Base-by-base conservation (phyloP, 2,113 vertebrate genomes). In the Tachysurus fulvidraco region DNA sequence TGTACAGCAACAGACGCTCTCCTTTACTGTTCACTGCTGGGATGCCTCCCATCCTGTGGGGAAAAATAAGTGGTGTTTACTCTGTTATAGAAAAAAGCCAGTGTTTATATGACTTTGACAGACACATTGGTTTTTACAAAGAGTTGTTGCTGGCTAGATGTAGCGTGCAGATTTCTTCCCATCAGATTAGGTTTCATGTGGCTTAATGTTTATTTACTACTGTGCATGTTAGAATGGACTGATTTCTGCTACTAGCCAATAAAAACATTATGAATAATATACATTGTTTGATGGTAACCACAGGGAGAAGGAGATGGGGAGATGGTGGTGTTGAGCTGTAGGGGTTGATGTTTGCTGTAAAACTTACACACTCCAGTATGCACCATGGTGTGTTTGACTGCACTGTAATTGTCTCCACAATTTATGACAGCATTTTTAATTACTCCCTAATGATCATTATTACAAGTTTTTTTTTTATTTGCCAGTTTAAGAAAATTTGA, bases 1-100 rank as follows among this genome's bases (percentile, higher is more conserved):
- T 95, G 2, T 98, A 99, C 4, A 99, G 95, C 54, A 99, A 94
- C 30, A 99, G 95, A 23, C 95, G 94, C 87, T 99, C 98, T 71
- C 98, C 98, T 88, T 94, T 98, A 52, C 97, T 97, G 0, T 97
- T 99, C 86, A 99, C 96, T 0, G 98, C 98, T 0, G 98, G 98
- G 85, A 99, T 99, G 16, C 98, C 98, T 0, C 98, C 98, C 98
- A 99, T 99, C 91, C 98, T 99, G 73, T 6, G 89, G 69, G 7
- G 6, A 90, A 46, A 80, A 80, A 86, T 11, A 44, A 19, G 69
- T 12, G 36, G 0, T 5, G 4, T 79, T 79, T 28, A 79, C 10
- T 0, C 77, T 36, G 1, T 57, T 28, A 4, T 50, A 5, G 25
- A 23, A 0, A 76, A 76, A 69, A 69, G 25, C n/a, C 46, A 14